Evolutionary conservation across 2,888 invertebrate genomes (phyloP).

Genomic region (Yponomeuta plumbellus): DNA sequence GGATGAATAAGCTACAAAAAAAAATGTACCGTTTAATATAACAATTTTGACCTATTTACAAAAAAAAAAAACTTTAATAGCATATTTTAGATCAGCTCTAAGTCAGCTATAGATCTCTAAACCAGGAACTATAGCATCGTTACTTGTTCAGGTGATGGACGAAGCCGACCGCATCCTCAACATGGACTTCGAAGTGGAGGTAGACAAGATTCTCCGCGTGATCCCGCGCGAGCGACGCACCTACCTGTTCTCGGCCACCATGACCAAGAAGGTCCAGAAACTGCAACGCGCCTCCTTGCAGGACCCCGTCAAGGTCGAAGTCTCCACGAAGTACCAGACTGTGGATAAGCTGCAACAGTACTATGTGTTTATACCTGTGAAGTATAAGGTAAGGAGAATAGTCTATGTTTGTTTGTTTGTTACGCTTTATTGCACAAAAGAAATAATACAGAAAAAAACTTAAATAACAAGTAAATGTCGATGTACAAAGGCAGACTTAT

Average conservation of each 20-base stretch:
- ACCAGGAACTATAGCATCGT: neutral
- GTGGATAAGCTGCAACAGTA: conserved; percentile 97
- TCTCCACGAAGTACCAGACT: conserved; percentile 97
- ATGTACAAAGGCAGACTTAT: too few species aligned
- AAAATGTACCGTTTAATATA: too few species aligned
- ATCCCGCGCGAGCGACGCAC: conserved; percentile 95
- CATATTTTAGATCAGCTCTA: too few species aligned
- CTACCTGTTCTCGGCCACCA: conserved; percentile 97
- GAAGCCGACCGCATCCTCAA: conserved; percentile 99
- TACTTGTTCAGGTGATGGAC: conserved; percentile 89
- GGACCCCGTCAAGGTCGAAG: conserved; percentile 97
- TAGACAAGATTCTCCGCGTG: conserved; percentile 94
- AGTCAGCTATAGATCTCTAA: too few species aligned
- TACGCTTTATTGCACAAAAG: too few species aligned
- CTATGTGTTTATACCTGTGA: conserved; percentile 96
- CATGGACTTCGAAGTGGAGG: conserved; percentile 99
- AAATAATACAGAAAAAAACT: too few species aligned
- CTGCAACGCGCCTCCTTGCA: conserved; percentile 95
- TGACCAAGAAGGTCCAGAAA: conserved; percentile 98
- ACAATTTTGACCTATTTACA: too few species aligned
- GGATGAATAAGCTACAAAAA: too few species aligned
- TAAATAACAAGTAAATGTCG: too few species aligned
- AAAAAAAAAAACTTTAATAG: too few species aligned
- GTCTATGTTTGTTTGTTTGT: too few species aligned
- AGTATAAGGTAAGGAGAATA: conserved; percentile 85